Conservation (phyloP, 1,140 invertebrate genomes). For the Solen grandis region DNA sequence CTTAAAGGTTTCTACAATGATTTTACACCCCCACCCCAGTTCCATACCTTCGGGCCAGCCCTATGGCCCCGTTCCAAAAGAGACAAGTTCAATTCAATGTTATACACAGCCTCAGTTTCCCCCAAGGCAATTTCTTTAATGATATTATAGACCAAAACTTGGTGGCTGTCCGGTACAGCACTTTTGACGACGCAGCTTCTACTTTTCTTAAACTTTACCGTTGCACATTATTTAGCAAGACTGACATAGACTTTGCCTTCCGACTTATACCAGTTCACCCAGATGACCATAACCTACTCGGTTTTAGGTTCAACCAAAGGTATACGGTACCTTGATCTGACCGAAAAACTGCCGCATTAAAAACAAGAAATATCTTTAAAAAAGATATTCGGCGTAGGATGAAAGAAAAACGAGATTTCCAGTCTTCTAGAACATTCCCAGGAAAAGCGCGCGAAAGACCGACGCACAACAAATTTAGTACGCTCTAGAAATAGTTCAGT, state of each 20-base stretch:
- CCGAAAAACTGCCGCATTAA: too few species aligned
- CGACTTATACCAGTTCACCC: slow-evolving; percentile 29
- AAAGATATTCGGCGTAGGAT: too few species aligned
- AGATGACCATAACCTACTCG: slow-evolving; percentile 19
- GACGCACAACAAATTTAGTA: too few species aligned
- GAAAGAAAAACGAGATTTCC: too few species aligned
- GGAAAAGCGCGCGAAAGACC: too few species aligned
- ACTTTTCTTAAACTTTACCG: background rate
- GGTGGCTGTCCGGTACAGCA: background rate
- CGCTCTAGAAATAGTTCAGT: too few species aligned
- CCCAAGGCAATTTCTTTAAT: slow-evolving; percentile 2
- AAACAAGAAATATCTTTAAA: too few species aligned
- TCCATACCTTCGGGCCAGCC: slow-evolving; percentile 3
- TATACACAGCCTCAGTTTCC: slow-evolving; percentile 30
- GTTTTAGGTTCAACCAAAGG: slow-evolving; percentile 9
- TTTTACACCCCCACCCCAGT: slow-evolving; percentile 17
- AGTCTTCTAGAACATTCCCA: too few species aligned
- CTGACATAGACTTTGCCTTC: slow-evolving; percentile 31
- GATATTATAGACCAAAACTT: slow-evolving; percentile 7
- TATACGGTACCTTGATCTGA: too few species aligned
- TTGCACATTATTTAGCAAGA: background rate
- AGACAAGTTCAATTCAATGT: background rate
- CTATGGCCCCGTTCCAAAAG: slow-evolving; percentile 10
- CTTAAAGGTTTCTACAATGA: slow-evolving; percentile 39
- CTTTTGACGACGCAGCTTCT: slow-evolving; percentile 14